Evolutionary conservation across 1,140 invertebrate species (phyloP).

Genomic region (Caenorhabditis inopinata): DNA sequence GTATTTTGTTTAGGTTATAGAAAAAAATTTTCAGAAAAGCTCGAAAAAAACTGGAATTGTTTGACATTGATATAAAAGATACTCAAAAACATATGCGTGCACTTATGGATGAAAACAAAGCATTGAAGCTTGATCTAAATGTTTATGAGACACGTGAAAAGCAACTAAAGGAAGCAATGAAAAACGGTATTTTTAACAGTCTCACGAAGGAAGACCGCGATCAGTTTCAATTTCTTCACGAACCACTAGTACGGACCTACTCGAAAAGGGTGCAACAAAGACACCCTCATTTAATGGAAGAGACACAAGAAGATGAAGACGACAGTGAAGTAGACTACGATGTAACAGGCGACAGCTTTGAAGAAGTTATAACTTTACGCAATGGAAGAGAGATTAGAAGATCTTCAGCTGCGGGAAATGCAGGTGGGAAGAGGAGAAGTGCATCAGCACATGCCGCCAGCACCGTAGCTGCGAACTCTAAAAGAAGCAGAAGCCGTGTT

Average conservation of each 20-base stretch:
- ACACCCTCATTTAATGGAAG: conserved; percentile 26
- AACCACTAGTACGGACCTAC: conserved; percentile 1
- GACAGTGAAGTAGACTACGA: conserved; percentile 18
- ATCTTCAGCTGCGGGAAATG: neutral
- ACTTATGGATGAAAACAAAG: conserved; percentile 8
- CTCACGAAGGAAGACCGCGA: conserved; percentile 8
- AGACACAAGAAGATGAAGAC: neutral
- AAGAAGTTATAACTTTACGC: neutral
- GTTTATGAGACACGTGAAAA: conserved; percentile 6
- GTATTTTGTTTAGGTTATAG: neutral
- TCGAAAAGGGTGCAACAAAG: conserved; percentile 30
- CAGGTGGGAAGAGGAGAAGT: neutral
- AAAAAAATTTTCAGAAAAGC: neutral
- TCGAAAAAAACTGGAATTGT: neutral
- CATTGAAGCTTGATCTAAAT: conserved; percentile 3
- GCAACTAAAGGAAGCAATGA: conserved; percentile 4
- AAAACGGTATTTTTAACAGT: conserved; percentile 15
- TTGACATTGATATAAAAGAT: conserved; percentile 7
- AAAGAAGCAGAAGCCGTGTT: conserved; percentile 8
- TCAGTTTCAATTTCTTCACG: conserved; percentile 7
- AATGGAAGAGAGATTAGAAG: conserved; percentile 1
- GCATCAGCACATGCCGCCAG: neutral
- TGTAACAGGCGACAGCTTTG: neutral
- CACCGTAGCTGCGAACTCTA: neutral
- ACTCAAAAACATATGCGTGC: conserved; percentile 14